These are phyloP conservation scores for Mesoclemmys tuberculata DNA, from an alignment of 2,113 vertebrate species.

Conservation along the genomic window DNA sequence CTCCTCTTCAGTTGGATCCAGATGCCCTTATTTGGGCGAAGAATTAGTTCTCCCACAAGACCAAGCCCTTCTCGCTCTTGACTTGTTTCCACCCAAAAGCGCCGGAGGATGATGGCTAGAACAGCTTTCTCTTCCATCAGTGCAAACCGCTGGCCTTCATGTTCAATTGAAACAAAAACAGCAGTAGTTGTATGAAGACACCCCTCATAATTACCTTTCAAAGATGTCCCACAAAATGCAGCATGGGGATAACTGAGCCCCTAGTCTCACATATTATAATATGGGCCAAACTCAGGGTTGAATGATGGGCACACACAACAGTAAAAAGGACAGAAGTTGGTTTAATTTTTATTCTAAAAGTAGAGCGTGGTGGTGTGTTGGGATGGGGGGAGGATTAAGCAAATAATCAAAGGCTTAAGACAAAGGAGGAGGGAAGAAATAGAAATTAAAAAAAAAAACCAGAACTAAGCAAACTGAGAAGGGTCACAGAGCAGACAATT, in stretches of 20 bases:
- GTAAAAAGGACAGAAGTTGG: background rate
- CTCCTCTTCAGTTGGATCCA: constrained; percentile 88
- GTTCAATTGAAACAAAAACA: background rate
- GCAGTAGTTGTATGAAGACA: background rate
- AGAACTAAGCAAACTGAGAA: background rate
- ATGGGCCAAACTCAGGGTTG: background rate
- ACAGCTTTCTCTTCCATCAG: constrained; percentile 93
- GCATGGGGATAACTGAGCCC: background rate
- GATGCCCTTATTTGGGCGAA: constrained; percentile 89
- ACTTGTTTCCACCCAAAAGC: constrained; percentile 85
- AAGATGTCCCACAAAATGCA: background rate
- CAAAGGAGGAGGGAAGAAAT: background rate
- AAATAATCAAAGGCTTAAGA: background rate
- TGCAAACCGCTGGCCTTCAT: constrained; percentile 92
- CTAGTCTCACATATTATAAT: background rate
- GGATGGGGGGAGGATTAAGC: background rate
- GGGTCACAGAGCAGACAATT: background rate
- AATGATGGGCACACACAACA: background rate
- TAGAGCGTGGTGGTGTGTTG: background rate
- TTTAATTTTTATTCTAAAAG: background rate
- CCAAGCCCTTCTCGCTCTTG: constrained; percentile 87
- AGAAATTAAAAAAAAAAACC: background rate
- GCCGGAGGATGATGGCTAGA: constrained; percentile 84
- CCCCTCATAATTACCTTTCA: background rate
- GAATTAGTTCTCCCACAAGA: constrained; percentile 87